Percentiles rank a stretch among this genome's conserved stretches.
These are phyloP conservation scores for Harmothoe impar DNA, from an alignment of 2,888 invertebrate species.

Conservation along the genomic window DNA sequence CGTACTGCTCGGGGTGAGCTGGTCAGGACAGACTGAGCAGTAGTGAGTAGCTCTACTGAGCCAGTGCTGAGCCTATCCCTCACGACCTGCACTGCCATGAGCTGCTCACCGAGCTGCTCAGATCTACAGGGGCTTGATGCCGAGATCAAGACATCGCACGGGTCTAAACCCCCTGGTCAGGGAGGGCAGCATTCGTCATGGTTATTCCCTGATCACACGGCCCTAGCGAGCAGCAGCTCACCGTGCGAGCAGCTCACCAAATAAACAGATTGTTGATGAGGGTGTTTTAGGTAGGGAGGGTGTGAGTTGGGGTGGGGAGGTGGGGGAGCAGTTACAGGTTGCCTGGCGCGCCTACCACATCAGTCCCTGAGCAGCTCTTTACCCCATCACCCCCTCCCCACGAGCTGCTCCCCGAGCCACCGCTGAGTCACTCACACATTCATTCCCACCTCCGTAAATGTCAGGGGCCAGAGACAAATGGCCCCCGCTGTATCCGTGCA, in stretches of 20 bases:
- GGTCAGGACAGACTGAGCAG: constrained; percentile 4
- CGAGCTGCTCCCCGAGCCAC: not conserved
- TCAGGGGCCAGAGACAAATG: constrained; percentile 64
- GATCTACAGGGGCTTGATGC: not conserved
- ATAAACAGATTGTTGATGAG: constrained; percentile 35
- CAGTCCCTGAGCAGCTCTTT: constrained; percentile 31
- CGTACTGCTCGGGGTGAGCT: not conserved
- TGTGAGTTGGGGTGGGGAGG: not conserved
- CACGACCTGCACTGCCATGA: not conserved
- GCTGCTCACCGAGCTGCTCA: constrained; percentile 19
- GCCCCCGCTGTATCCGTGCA: constrained; percentile 61
- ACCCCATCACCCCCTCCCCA: not conserved
- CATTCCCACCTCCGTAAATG: constrained; percentile 64
- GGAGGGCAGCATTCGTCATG: constrained; percentile 17
- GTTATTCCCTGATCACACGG: constrained; percentile 23
- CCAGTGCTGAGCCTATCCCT: not conserved
- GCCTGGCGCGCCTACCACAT: not conserved
- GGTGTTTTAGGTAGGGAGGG: not conserved
- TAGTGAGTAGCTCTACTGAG: not conserved
- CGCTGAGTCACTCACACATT: constrained; percentile 35
- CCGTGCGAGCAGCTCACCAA: not conserved
- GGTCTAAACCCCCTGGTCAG: constrained; percentile 25
- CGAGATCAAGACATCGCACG: constrained; percentile 31
- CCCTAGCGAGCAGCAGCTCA: not conserved
- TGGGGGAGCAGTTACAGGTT: constrained; percentile 6